A percentile compares a stretch with the other conserved stretches of the same genome.
phyloP scores from a whole-genome alignment of 2,888 invertebrate species.

The Mythimna pallens region DNA sequence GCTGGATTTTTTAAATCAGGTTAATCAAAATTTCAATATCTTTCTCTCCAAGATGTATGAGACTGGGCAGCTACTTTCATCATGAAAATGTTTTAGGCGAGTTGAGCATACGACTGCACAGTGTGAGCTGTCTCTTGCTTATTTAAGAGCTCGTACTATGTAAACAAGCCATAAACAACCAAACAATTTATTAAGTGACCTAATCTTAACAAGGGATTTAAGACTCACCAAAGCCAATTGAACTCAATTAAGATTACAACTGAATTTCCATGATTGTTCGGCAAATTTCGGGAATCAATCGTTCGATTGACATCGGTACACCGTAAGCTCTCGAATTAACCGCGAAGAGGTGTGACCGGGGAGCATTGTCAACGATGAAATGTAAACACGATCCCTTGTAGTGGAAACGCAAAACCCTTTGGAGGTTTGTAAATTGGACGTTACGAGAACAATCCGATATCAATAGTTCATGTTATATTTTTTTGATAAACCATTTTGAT shows the following conservation, averaged over 20 bases:
- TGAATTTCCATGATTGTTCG: conserved; percentile 49
- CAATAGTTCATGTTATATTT: too few relatives aligned
- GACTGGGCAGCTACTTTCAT: too few relatives aligned
- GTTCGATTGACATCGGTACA: conserved; percentile 38
- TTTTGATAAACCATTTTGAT: too few relatives aligned
- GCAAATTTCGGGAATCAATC: conserved; percentile 51
- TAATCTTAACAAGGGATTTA: conserved; percentile 12
- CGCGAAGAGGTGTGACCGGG: conserved; percentile 61
- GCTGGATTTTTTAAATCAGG: too few relatives aligned
- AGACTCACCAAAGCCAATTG: conserved; percentile 5
- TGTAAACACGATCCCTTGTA: conserved; percentile 57
- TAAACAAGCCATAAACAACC: background rate
- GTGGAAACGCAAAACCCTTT: conserved; percentile 24
- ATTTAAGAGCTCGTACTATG: too few relatives aligned
- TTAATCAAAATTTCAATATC: too few relatives aligned
- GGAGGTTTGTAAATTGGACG: conserved; percentile 1
- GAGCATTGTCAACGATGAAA: conserved; percentile 53
- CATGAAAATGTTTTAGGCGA: too few relatives aligned
- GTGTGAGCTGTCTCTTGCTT: too few relatives aligned
- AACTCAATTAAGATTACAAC: conserved; percentile 16
- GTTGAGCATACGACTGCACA: too few relatives aligned
- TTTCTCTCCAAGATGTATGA: too few relatives aligned
- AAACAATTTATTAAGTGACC: background rate
- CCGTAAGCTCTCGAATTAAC: conserved; percentile 56
- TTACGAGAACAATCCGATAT: conserved; percentile 1